These are phyloP conservation scores for Pangasianodon hypophthalmus DNA, from an alignment of 2,113 vertebrate species.

Conservation along the genomic window DNA sequence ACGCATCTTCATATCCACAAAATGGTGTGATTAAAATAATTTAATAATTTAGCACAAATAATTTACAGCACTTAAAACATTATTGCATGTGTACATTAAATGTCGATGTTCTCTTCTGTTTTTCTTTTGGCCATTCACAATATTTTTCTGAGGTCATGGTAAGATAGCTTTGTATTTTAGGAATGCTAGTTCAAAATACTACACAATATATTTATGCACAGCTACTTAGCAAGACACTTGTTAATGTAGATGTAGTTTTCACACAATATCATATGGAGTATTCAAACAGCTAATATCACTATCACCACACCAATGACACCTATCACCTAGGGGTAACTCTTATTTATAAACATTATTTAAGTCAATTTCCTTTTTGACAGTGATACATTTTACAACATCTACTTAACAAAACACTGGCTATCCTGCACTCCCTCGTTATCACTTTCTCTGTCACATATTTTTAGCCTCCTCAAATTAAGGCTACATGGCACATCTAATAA, in stretches of 20 bases:
- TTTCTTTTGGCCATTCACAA: neutral
- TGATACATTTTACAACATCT: neutral
- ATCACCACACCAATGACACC: neutral
- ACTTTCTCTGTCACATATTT: neutral
- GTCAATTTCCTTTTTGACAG: neutral
- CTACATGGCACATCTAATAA: neutral
- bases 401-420: neutral
- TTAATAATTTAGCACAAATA: too few species aligned
- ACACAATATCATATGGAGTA: neutral
- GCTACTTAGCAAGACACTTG: conserved; percentile 52
- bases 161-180: too few species aligned
- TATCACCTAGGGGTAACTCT: too few species aligned
- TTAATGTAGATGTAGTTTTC: conserved; percentile 14
- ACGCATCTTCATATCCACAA: neutral
- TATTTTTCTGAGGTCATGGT: neutral
- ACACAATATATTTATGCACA: conserved; percentile 47
- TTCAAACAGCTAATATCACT: neutral
- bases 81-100: neutral
- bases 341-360: conserved; percentile 8
- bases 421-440: neutral
- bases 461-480: neutral
- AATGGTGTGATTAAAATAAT: neutral
- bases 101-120: neutral
- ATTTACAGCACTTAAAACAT: neutral
- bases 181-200: neutral